Percentiles rank a stretch among this genome's conserved stretches.
Evolutionary conservation across 2,888 invertebrate genomes (phyloP).

Genomic region (Apamea sordens): DNA sequence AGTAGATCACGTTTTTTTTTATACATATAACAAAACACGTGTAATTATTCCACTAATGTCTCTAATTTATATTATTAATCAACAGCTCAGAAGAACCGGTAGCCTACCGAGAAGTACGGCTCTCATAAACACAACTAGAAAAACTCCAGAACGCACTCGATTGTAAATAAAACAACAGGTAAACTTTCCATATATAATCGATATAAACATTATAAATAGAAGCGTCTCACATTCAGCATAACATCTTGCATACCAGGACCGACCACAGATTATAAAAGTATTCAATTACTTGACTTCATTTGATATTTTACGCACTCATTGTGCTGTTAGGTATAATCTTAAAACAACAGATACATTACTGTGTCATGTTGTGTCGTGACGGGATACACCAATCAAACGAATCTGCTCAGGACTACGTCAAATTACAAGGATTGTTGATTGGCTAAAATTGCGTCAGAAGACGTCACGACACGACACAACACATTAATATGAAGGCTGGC

Average conservation of each 20-base stretch:
- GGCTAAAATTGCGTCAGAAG: not conserved
- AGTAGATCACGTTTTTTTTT: too few species aligned
- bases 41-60: too few species aligned
- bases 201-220: conserved; percentile 82
- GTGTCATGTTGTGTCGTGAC: not conserved
- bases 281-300: conserved; percentile 33
- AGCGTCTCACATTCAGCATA: conserved; percentile 73
- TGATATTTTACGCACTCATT: not conserved
- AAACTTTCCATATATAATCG: conserved; percentile 82
- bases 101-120: not conserved
- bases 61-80: too few species aligned
- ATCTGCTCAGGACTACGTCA: not conserved
- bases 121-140: not conserved
- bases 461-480: not conserved
- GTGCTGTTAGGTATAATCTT: not conserved
- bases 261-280: conserved; percentile 43
- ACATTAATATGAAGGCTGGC: not conserved
- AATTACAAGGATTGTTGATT: not conserved
- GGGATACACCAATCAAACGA: not conserved
- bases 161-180: conserved; percentile 62
- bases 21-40: too few species aligned
- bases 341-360: not conserved
- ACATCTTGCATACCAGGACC: conserved; percentile 43
- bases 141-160: too few species aligned
- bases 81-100: not conserved